A percentile compares a stretch with the other conserved stretches of the same genome.
Evolutionary conservation across 2,888 invertebrate species (phyloP).

Genomic region (Spicauda simplicius): DNA sequence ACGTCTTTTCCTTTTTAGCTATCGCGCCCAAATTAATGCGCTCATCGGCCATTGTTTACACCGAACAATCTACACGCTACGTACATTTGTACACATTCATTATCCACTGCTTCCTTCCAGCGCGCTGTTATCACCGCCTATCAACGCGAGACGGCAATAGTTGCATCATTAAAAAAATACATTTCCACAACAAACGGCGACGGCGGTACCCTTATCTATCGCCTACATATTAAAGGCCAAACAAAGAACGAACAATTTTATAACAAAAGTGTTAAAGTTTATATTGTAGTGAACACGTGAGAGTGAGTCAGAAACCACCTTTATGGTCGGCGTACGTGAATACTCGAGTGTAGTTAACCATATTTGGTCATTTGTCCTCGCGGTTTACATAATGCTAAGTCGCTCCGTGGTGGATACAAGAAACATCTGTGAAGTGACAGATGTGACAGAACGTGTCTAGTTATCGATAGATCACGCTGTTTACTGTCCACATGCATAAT

Average conservation of each 20-base stretch:
- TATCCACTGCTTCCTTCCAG: conserved; percentile 27
- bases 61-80: not conserved
- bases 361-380: conserved; percentile 67
- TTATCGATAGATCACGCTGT: conserved; percentile 25
- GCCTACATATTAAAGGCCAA: conserved; percentile 56
- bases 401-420: not conserved
- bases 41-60: conserved; percentile 20
- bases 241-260: conserved; percentile 42
- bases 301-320: conserved; percentile 63
- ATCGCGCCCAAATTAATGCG: conserved; percentile 19
- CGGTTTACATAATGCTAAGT: conserved; percentile 45
- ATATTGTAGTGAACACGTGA: conserved; percentile 45
- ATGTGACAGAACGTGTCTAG: conserved; percentile 12
- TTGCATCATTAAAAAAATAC: conserved; percentile 34
- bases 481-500: not conserved
- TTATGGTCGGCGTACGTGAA: conserved; percentile 54
- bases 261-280: conserved; percentile 49
- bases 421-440: conserved; percentile 28
- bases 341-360: conserved; percentile 54
- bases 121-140: conserved; percentile 18
- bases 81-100: conserved; percentile 14
- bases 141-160: conserved; percentile 28
- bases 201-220: conserved; percentile 68
- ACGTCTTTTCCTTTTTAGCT: conserved; percentile 9
- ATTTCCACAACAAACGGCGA: conserved; percentile 42